Evolutionary conservation across 2,888 invertebrate species (phyloP), one percentile per base, ranked within the genome.

Genomic region (Pantelozetes paolii): DNA sequence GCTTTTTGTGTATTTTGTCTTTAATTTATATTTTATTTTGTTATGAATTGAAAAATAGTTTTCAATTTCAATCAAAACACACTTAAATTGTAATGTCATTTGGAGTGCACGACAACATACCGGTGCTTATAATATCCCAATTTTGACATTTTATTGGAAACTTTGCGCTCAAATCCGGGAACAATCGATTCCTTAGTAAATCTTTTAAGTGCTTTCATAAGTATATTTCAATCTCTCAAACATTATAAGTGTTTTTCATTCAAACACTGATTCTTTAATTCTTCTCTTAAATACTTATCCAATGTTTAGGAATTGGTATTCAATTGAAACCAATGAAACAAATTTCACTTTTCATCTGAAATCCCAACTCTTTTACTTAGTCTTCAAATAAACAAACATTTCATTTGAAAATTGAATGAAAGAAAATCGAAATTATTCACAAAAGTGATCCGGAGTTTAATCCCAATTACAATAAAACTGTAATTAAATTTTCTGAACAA

Each of bases 191-290:
- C 40, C 9, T 36, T 30, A 64, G 64, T 28, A 40, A 64, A 40
- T 64, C 64, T 20, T 64, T 64, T 64, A 40, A 64, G 64, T 64
- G 64, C 64, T 64, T 62, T 64, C 64, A 18, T 18, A 23, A 54
- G n/a, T n/a, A 18, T 9, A 54, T 23, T 54, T 54, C 23, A 23
- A 54, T 54, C 54, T 15, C 5, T 9, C 36, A 11, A 15, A 50
- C 9, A n/a, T 15, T 50, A 54, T 23, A 54, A 54, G 23, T 54
- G 54, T 54, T 23, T n/a, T 13, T 18, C 54, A 54, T 54, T 54
- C 20, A 54, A 23, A 13, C 20, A 54, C 1, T 54, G 23, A 54
- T 54, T 54, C 26, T 54, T 18, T 26, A 23, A 54, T 26, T 54
- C 54, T 54, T 11, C 54, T 3, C 54, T 54, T 54, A 54, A 54